Percentiles rank a stretch among this genome's conserved stretches.
Conservation (phyloP, 2,888 invertebrate genomes). For the Serripes groenlandicus region DNA sequence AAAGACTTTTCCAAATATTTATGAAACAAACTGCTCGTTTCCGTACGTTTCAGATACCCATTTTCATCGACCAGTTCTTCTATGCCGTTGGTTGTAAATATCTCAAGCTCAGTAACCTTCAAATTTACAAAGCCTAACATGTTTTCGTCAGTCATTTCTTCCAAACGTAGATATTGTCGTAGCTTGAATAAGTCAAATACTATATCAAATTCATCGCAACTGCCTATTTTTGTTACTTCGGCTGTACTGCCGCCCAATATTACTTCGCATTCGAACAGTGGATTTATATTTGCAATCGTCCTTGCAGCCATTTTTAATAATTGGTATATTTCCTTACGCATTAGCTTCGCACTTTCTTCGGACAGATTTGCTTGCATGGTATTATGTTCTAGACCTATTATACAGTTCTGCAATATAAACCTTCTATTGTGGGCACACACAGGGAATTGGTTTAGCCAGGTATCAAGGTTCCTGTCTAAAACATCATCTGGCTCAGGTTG, state of each 20-base stretch:
- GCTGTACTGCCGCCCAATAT: conserved; percentile 38
- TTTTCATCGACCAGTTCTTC: conserved; percentile 22
- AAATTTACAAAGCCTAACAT: background rate
- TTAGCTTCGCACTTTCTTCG: too few relatives aligned
- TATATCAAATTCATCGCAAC: conserved; percentile 32
- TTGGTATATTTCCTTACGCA: background rate
- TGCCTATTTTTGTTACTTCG: conserved; percentile 36
- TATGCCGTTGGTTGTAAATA: background rate
- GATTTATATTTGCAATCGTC: background rate
- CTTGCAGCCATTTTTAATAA: background rate
- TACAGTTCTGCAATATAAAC: conserved; percentile 23
- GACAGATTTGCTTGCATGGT: background rate
- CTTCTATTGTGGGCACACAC: conserved; percentile 36
- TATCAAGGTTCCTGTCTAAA: conserved; percentile 1
- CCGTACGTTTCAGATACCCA: conserved; percentile 25
- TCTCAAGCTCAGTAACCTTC: background rate
- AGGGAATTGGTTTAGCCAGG: conserved; percentile 30
- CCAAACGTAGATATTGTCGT: conserved; percentile 8
- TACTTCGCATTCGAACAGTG: conserved; percentile 25
- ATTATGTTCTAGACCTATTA: conserved; percentile 22
- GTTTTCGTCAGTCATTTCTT: background rate
- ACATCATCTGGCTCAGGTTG: too few relatives aligned
- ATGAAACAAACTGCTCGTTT: conserved; percentile 30
- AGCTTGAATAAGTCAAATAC: conserved; percentile 41
- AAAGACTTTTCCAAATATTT: conserved; percentile 25